Base-by-base conservation (phyloP, 2,113 vertebrate species). In the Ictalurus furcatus region DNA sequence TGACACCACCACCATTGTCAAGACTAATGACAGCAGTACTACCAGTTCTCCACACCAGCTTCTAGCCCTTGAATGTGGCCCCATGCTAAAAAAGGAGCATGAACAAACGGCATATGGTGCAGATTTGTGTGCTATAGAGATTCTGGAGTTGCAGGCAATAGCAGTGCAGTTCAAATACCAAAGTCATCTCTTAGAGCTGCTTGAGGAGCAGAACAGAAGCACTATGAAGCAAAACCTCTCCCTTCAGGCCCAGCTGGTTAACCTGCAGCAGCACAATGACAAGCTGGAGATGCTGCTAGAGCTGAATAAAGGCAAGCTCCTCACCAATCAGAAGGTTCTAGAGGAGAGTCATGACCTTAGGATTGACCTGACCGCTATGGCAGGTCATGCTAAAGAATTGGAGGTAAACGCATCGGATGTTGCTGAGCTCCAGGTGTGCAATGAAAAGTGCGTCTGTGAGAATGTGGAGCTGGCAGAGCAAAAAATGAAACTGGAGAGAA, bases 221-320 rank as follows among this genome's bases (percentile, higher is more conserved):
- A 86, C 90, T 19, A 92, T 93, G 19, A 96, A 96, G 19, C 95
- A 96, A 88, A 95, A 94, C 0, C 8, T 93, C 37, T 93, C 96
- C 71, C 93, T 97, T 8, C 93, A 91, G 0, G 90, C 94, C 0
- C 88, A 96, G 8, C 92, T 97, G 44, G 74, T 91, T 17, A 92
- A 94, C 54, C 96, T 97, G 34, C 94, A 96, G 89, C 92, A 95
- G 82, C 95, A 92, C 85, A 90, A 93, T 0, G 86, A 93, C 30
- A 92, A 96, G n/a, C 81, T 97, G 0, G 94, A 96, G 71, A 94
- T 88, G 30, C 91, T 93, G 63, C 88, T 94, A 5, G 73, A 44
- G 23, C 89, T 88, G 0, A 95, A 91, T 30, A 74, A 63, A 14
- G 88, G 94, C 3, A 94, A 94, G 34, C 85, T 93, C 56, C 87